Evolutionary conservation across 2,797 vertebrate species (phyloP).

Genomic region (Anomalospiza imberbis): DNA sequence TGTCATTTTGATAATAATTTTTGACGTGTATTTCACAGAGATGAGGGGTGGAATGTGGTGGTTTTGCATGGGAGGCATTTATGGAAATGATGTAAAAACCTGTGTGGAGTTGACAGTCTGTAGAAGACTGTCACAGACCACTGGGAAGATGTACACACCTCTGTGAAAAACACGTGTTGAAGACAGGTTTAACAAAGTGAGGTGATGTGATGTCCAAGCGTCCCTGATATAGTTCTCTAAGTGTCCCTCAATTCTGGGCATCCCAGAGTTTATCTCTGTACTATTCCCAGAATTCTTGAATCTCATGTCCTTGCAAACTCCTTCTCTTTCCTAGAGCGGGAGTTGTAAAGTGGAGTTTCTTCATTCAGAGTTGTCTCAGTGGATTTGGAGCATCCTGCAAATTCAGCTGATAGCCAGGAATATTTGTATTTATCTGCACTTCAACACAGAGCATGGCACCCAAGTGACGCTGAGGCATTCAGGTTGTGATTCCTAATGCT

Average conservation of each 20-base stretch:
- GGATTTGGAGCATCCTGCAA: background rate
- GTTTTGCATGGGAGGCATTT: background rate
- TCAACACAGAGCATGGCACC: background rate
- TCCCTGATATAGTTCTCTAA: fast-evolving
- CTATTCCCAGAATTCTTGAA: background rate
- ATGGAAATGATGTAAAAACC: background rate
- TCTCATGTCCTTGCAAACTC: background rate
- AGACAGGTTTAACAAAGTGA: background rate
- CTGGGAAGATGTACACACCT: background rate
- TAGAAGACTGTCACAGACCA: background rate
- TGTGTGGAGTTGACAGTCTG: background rate
- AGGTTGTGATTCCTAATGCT: background rate
- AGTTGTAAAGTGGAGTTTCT: background rate
- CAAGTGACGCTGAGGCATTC: background rate
- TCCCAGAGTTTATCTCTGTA: background rate
- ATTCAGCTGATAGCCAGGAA: background rate
- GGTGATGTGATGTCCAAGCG: background rate
- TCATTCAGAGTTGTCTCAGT: background rate
- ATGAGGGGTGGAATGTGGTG: background rate
- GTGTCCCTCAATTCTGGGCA: background rate
- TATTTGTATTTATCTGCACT: background rate
- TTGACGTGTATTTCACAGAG: background rate
- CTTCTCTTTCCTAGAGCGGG: background rate
- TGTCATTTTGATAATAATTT: background rate
- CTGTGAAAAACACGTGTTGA: background rate